phyloP scores from a whole-genome alignment of 2,888 invertebrate genomes.

The Agrotis puta region DNA sequence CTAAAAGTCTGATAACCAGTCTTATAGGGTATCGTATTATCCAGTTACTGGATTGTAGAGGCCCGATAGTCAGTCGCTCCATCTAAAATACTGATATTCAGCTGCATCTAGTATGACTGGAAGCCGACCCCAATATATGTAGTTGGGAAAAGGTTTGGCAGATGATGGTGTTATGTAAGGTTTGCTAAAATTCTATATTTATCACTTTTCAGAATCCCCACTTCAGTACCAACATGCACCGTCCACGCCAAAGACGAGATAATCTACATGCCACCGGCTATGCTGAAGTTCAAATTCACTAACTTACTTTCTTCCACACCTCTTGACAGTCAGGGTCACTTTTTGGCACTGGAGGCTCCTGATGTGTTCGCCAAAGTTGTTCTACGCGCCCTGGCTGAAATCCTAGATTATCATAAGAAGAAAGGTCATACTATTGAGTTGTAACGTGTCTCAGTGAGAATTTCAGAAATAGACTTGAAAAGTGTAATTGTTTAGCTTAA shows the following conservation, averaged over 20 bases:
- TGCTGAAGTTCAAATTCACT: conserved; percentile 84
- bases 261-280: conserved; percentile 77
- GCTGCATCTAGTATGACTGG: too few species aligned
- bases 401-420: conserved; percentile 22
- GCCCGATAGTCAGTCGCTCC: too few species aligned
- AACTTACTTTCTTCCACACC: conserved; percentile 71
- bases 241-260: conserved; percentile 93
- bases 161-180: too few species aligned
- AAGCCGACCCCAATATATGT: too few species aligned
- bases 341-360: conserved; percentile 94
- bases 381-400: conserved; percentile 49
- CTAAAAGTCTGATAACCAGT: too few species aligned
- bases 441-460: neutral
- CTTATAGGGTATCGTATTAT: too few species aligned
- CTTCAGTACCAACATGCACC: conserved; percentile 92
- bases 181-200: neutral
- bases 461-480: neutral
- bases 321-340: conserved; percentile 90
- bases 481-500: too few species aligned
- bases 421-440: conserved; percentile 16
- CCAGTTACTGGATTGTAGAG: too few species aligned
- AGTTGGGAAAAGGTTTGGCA: too few species aligned
- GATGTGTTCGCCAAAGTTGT: conserved; percentile 92
- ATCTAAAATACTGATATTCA: too few species aligned
- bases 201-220: conserved; percentile 72